phyloP scores from a whole-genome alignment of 35 echinoderm and acorn worm species.

The Lytechinus pictus region DNA sequence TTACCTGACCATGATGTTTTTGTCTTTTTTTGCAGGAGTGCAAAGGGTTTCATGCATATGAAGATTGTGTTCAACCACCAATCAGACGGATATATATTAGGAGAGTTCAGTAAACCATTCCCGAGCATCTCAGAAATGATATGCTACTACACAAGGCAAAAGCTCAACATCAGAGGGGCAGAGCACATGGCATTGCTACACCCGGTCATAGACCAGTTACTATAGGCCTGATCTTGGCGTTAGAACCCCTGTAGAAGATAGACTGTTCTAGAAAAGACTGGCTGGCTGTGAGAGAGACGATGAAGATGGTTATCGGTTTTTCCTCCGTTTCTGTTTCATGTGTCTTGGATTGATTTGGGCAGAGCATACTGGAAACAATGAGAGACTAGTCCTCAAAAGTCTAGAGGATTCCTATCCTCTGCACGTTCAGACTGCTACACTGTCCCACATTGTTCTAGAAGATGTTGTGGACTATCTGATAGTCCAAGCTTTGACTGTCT shows the following conservation, averaged over 20 bases:
- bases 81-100: conserved; percentile 89
- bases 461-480: neutral
- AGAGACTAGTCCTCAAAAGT: neutral
- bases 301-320: neutral
- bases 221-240: conserved; percentile 48
- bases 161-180: conserved; percentile 96
- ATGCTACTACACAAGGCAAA: conserved; percentile 87
- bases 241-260: neutral
- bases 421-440: neutral
- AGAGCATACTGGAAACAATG: neutral
- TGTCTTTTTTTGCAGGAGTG: conserved; percentile 74
- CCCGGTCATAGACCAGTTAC: conserved; percentile 83
- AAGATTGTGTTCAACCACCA: conserved; percentile 83
- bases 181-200: conserved; percentile 96
- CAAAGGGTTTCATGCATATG: conserved; percentile 99
- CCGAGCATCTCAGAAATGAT: conserved; percentile 88
- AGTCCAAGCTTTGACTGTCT: neutral
- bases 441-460: neutral
- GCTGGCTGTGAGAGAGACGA: neutral
- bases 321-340: neutral
- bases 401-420: neutral
- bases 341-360: neutral
- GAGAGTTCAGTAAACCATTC: conserved; percentile 99
- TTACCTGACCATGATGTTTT: neutral
- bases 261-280: neutral